Evolutionary conservation across 2,797 vertebrate species (phyloP).

Genomic region (Chelon auratus): DNA sequence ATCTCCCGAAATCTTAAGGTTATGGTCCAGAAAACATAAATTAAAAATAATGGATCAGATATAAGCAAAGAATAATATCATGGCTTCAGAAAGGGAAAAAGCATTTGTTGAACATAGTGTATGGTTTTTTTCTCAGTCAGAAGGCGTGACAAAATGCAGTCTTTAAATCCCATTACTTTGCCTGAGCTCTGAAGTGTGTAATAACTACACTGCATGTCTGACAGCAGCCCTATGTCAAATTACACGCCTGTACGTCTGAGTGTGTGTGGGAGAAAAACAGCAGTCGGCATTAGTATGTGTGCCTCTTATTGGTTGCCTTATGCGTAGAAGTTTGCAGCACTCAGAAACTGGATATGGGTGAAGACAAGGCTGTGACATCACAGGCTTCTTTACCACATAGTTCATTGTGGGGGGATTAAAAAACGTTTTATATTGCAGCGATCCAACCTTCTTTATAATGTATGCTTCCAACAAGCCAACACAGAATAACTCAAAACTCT

Average conservation of each 20-base stretch:
- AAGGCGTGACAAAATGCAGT: conserved; percentile 40
- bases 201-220: conserved; percentile 44
- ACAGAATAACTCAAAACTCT: conserved; percentile 1
- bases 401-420: conserved; percentile 14
- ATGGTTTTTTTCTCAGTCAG: conserved; percentile 37
- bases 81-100: conserved; percentile 56
- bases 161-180: conserved; percentile 32
- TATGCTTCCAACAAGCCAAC: conserved; percentile 12
- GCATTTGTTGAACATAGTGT: conserved; percentile 25
- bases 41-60: conserved; percentile 66
- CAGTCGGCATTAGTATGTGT: conserved; percentile 34
- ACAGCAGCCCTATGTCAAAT: conserved; percentile 57
- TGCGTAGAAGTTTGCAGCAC: conserved; percentile 37
- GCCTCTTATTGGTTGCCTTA: conserved; percentile 39
- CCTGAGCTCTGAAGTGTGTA: conserved; percentile 35
- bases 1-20: conserved; percentile 50
- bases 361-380: conserved; percentile 66
- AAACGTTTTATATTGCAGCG: conserved; percentile 15
- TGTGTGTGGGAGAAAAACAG: conserved; percentile 26
- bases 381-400: conserved; percentile 37
- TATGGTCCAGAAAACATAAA: conserved; percentile 48
- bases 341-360: conserved; percentile 61
- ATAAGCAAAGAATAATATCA: conserved; percentile 60
- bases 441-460: not conserved
- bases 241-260: conserved; percentile 38